Evolutionary conservation across 2,888 invertebrate species (phyloP), one percentile per base, ranked within the genome.

Genomic region (Globia sparganii): DNA sequence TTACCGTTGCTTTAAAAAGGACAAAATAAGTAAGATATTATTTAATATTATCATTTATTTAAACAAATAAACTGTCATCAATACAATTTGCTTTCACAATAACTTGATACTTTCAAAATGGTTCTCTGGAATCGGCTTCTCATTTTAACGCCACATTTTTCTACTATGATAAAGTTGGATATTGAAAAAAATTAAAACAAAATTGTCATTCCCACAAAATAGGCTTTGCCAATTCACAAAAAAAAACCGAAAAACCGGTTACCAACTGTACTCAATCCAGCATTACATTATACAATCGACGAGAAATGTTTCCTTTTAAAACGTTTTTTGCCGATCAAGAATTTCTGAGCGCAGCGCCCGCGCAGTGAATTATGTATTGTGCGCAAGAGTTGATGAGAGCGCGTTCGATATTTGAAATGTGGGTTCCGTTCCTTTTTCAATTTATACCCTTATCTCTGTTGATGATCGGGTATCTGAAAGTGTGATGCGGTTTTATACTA

Each of bases 361-460:
- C 86, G 87, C 83, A 84, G 83, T 89, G 89, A 90, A 89, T 89
- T 83, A 90, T 89, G 84, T 80, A 89, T 88, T 76, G 84, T 85
- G 86, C 79, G 77, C 81, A 83, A 66, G 78, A 87, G 81, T 83
- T 83, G 81, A 86, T 77, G 77, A 65, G 80, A 78, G 85, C 78
- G 79, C 77, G 77, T 78, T 71, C 74, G 78, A 71, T 78, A 72
- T 84, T 77, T 89, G 78, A 79, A 82, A 79, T 77, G 78, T 82
- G 81, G 86, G 87, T 84, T 85, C 83, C 83, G 81, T 87, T 78
- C 37, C 58, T 80, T 77, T 77, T 78, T 78, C 37, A 74, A 78
- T 67, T 76, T 75, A 76, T 71, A 34, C 37, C 67, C 64, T 58
- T 66, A 74, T 78, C 75, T 78, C 66, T 64, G 62, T 76, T 75